These are phyloP conservation scores for Paracanthobrama guichenoti DNA, from an alignment of 2,113 vertebrate species.

Conservation along the genomic window DNA sequence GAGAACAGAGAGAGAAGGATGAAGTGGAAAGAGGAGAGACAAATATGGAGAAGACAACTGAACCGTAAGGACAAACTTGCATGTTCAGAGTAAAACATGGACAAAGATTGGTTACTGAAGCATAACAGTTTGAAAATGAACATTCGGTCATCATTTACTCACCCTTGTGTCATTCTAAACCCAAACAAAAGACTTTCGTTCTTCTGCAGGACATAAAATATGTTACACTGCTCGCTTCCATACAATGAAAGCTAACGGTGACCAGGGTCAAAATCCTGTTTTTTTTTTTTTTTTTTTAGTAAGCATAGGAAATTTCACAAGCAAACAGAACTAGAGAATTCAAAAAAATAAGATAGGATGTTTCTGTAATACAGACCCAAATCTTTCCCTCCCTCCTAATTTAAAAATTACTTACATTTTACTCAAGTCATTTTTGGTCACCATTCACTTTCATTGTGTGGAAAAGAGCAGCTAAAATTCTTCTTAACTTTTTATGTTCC, in stretches of 20 bases:
- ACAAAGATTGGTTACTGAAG: conserved; percentile 25
- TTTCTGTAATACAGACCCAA: too few species aligned
- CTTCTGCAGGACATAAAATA: not conserved
- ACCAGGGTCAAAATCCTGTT: too few species aligned
- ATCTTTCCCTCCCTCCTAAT: too few species aligned
- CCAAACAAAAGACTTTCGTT: not conserved
- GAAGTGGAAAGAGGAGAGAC: conserved; percentile 45
- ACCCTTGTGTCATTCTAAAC: not conserved
- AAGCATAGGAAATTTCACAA: too few species aligned
- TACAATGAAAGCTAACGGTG: conserved; percentile 3
- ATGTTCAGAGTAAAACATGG: conserved; percentile 47
- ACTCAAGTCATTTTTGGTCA: not conserved
- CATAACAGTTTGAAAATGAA: conserved; percentile 1
- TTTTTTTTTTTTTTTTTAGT: not conserved
- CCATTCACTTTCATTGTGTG: not conserved
- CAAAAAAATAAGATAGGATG: too few species aligned
- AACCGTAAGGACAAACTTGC: conserved; percentile 38
- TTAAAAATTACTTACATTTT: not conserved
- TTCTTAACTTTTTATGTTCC: not conserved
- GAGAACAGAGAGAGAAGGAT: conserved; percentile 65
- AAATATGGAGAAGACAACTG: conserved; percentile 69
- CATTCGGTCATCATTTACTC: conserved; percentile 2
- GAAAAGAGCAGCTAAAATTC: not conserved
- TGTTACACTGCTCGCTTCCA: not conserved
- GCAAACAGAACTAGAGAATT: too few species aligned